Percentiles rank a stretch among this genome's conserved stretches.
Evolutionary conservation across 2,888 invertebrate genomes (phyloP).

Genomic region (Caradrina clavipalpis): DNA sequence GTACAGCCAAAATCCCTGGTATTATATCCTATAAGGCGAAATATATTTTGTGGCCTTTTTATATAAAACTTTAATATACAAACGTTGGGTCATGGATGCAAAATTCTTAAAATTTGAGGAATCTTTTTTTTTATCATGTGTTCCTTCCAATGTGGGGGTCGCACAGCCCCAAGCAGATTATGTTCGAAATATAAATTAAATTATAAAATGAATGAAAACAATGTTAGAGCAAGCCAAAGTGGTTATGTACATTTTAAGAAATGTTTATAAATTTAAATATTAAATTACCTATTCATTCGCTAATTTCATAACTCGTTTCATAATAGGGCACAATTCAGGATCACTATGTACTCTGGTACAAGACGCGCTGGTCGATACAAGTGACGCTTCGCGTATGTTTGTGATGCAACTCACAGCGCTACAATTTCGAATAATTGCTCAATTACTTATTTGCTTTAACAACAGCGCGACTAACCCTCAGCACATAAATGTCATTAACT

Average conservation of each 20-base stretch:
- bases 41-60: slow-evolving; percentile 46
- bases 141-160: slow-evolving; percentile 5
- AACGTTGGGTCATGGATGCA: slow-evolving; percentile 38
- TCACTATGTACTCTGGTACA: background rate
- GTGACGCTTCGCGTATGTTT: slow-evolving; percentile 5
- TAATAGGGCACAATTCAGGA: slow-evolving; percentile 25
- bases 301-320: slow-evolving; percentile 28
- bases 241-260: slow-evolving; percentile 45
- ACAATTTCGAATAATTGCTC: background rate
- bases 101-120: slow-evolving; percentile 10
- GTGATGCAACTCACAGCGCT: background rate
- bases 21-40: slow-evolving; percentile 35
- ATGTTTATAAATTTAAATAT: slow-evolving; percentile 27
- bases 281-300: slow-evolving; percentile 46
- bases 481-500: slow-evolving; percentile 4
- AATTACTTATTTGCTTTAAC: background rate
- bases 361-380: background rate
- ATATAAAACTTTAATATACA: slow-evolving; percentile 44
- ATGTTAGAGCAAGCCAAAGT: slow-evolving; percentile 27
- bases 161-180: slow-evolving; percentile 11
- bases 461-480: background rate
- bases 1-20: slow-evolving; percentile 23
- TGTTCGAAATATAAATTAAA: slow-evolving; percentile 22
- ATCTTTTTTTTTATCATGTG: slow-evolving; percentile 5
- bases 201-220: slow-evolving; percentile 34